A percentile compares a stretch with the other conserved stretches of the same genome.
These are phyloP conservation scores for Pycnonotus jocosus DNA, from an alignment of 2,113 vertebrate species.

Conservation along the genomic window DNA sequence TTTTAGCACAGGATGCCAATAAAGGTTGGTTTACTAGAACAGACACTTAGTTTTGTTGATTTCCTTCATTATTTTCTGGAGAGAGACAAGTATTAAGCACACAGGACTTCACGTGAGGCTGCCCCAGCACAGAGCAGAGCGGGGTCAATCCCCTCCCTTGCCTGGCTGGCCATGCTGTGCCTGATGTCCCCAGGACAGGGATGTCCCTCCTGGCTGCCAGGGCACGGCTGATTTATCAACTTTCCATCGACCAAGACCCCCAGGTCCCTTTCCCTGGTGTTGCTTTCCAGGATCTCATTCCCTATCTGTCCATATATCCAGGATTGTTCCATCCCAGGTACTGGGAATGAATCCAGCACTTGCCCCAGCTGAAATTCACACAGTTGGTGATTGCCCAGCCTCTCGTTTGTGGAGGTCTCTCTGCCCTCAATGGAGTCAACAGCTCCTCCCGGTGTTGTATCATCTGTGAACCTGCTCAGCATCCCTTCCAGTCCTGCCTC, in stretches of 20 bases:
- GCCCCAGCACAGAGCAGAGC: not conserved
- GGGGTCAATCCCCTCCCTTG: not conserved
- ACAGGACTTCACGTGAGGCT: rapidly evolving
- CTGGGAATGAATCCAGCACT: not conserved
- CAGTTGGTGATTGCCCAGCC: not conserved
- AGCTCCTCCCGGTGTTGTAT: not conserved
- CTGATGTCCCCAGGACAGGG: not conserved
- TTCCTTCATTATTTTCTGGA: not conserved
- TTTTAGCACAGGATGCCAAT: not conserved
- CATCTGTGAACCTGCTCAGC: not conserved
- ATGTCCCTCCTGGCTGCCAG: not conserved
- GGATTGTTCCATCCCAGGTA: not conserved
- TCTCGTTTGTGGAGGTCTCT: not conserved
- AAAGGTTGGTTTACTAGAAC: not conserved
- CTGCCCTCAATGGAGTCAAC: not conserved
- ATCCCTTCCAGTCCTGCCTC: not conserved
- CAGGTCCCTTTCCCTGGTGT: not conserved
- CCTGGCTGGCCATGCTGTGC: rapidly evolving
- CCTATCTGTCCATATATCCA: rapidly evolving
- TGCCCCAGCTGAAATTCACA: rapidly evolving
- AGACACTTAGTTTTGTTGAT: not conserved
- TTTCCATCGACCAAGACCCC: rapidly evolving
- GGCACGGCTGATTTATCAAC: not conserved
- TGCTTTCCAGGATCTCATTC: not conserved
- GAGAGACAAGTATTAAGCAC: not conserved